Base-by-base conservation (phyloP, 2,888 invertebrate species). In the Drosophila demipolita region DNA sequence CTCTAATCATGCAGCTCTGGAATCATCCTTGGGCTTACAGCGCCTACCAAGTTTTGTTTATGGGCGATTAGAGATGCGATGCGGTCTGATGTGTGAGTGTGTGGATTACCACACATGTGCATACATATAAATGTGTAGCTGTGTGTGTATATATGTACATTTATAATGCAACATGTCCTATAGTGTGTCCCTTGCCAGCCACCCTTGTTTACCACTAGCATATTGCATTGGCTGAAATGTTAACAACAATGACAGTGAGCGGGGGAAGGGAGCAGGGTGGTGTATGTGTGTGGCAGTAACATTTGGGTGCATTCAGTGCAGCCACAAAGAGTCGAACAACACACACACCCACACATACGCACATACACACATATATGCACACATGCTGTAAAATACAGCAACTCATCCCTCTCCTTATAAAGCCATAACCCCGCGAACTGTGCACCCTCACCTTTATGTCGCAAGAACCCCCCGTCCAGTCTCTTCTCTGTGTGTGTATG, bases 271-370 rank as follows among this genome's bases (percentile, higher is more conserved):
- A 2, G 15, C 12, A n/a, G 36, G 15, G 15, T 9, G 9, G 6
- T 49, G 9, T 8, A n/a, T 0, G 40, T 5, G 2, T 40, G 40
- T 40, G 40, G 40, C 40, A 40, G 8, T 45, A 23, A 73, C 77
- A 69, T 78, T 77, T 78, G 77, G 71, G 20, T 75, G 77, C 78
- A 75, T 75, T 78, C 78, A 36, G 53, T 71, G 59, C 59, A 65
- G 78, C 79, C 78, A 35, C 78, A 78, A 78, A 55, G 36, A 68
- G 66, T 52, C 66, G 61, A 66, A 60, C 70, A 59, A 36, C 57
- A 15, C 36, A 64, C 29, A 35, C 49, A 61, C 64, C 33, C 35
- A 7, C 7, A 20, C 6, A 12, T 3, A n/a, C n/a, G 5, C 40
- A 9, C 1, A 11, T n/a, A 12, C 15, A 20, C 3, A 42, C 3